phyloP scores from a whole-genome alignment of 2,797 vertebrate species.

The Phalloptychus januarius region DNA sequence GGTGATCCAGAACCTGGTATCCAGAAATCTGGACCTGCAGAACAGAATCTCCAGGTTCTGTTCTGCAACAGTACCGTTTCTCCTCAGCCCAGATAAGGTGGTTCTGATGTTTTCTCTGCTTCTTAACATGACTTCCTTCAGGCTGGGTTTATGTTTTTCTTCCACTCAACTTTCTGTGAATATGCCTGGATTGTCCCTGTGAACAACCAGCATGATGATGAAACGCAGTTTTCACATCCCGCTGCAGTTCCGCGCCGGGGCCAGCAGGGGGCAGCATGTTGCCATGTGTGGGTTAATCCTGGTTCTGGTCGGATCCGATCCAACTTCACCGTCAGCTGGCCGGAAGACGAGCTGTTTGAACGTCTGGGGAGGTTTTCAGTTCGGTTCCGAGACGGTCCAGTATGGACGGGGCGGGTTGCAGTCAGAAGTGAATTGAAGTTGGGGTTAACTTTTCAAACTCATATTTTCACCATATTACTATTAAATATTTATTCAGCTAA shows the following conservation, averaged over 20 bases:
- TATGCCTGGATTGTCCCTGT: background rate
- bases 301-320: conserved; percentile 44
- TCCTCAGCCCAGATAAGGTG: background rate
- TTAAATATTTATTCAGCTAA: no score
- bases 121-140: background rate
- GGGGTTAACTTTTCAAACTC: background rate
- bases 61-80: background rate
- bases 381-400: conserved; percentile 60
- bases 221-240: no score
- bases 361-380: no score
- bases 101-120: background rate
- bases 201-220: background rate
- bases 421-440: background rate
- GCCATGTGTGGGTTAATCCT: conserved; percentile 6
- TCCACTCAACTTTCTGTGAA: background rate
- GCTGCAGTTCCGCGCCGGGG: background rate
- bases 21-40: background rate
- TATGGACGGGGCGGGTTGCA: conserved; percentile 56
- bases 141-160: background rate
- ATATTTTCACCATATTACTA: background rate
- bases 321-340: conserved; percentile 14
- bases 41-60: background rate
- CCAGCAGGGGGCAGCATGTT: conserved; percentile 11
- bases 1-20: background rate
- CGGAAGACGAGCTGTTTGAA: no score